Base-by-base conservation (phyloP, 1,140 invertebrate species). In the Drosophila chauvacae region DNA sequence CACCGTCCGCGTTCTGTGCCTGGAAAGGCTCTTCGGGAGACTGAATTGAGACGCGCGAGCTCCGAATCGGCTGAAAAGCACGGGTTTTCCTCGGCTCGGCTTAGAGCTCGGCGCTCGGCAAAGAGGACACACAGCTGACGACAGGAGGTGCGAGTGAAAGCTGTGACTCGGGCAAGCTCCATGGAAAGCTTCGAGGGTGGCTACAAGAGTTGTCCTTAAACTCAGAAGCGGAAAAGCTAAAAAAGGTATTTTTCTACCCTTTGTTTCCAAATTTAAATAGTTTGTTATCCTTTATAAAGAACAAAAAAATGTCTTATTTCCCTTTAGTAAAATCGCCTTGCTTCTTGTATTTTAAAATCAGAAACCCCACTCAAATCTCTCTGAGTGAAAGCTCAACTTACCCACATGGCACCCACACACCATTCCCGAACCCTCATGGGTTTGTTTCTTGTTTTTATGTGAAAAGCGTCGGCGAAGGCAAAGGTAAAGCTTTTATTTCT, bases 401-500 rank as follows among this genome's bases (percentile, higher is more conserved):
- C 65, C 26, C 64, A 56, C 55, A 60, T 47, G 45, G 13, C 48
- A 10, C 55, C 53, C 70, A 60, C 65, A 20, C 71, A 33, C 23
- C 33, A 18, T 26, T 18, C 23, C 3, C 18, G 10, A 35, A 11
- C 14, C 63, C 35, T 2, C 20, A 18, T 20, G 63, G 37, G n/a
- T 59, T 55, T 39, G 26, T 26, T 26, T 3, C 51, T 58, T 78
- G 51, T 87, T 72, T 80, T 87, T 83, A 77, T 83, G 48, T 84
- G 61, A 70, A 76, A 65, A 64, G 64, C 56, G n/a, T 61, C 41
- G 33, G 37, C 64, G n/a, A 7, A 56, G 33, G 13, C 14, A 37
- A 61, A 57, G 63, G 26, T 64, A 39, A 78, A 88, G 84, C 84
- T 88, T 88, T 88, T 77, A 80, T 88, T 84, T 84, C 77, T 88